Base-by-base conservation (phyloP, 2,888 invertebrate species). In the Anodontia alba region DNA sequence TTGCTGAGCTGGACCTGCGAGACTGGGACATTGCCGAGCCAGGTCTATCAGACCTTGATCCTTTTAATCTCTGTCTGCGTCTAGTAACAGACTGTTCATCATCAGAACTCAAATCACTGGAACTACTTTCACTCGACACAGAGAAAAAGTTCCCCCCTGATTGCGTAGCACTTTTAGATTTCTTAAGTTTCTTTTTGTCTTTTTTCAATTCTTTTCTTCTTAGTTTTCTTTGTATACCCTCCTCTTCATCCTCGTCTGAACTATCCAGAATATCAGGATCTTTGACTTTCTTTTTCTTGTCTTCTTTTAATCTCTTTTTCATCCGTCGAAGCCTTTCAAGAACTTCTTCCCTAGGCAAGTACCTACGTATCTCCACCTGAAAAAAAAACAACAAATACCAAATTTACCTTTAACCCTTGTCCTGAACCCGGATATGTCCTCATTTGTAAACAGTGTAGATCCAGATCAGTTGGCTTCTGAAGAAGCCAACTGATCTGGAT, bases 311-410 rank as follows among this genome's bases (percentile, higher is more conserved):
- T 66, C 80, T 81, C 73, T 90, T 88, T 84, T 88, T 90, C 73
- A 86, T 85, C 31, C 84, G 83, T 26, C 84, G 87, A 51, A 91
- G 66, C 70, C 87, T 81, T 49, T 88, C 87, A 10, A 67, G 76
- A 12, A 88, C 86, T 71, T 92, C 91, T 31, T 86, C 82, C 69
- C 85, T 87, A 31, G 87, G 82, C 7, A 92, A 80, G 57, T 90
- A 89, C 77, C 90, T 85, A 71, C 83, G 89, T 8, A 92, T 81
- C 36, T 81, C 89, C 2, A 92, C 88, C 92, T 92, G 71, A n/a
- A 62, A 38, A 20, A 69, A 5, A 49, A 36, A 43, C 12, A 70
- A 54, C 49, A 49, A 3, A 49, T 42, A 42, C 15, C 15, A 42
- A n/a, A n/a, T n/a, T n/a, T n/a, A n/a, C n/a, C n/a, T n/a, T n/a